Percentiles rank a stretch among this genome's conserved stretches.
Conservation (phyloP, 2,797 vertebrate genomes). For the Fundulus diaphanus region DNA sequence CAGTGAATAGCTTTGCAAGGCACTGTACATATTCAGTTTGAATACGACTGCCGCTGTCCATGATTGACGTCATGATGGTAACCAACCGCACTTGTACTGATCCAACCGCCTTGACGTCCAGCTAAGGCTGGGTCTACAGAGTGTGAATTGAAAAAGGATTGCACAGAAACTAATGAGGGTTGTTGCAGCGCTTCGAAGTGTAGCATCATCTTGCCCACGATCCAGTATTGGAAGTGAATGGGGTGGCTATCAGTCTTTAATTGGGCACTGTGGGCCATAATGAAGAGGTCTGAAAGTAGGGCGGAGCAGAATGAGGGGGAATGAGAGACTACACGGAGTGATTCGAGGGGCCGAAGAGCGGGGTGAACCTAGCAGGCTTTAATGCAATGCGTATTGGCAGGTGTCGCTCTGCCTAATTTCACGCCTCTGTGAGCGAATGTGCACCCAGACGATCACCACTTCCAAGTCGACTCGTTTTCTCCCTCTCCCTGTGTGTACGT, state of each 20-base stretch:
- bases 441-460: constrained; percentile 63
- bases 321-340: constrained; percentile 24
- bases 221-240: constrained; percentile 32
- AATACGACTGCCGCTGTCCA: constrained; percentile 26
- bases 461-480: constrained; percentile 46
- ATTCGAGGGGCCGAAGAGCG: constrained; percentile 48
- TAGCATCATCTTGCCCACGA: constrained; percentile 28
- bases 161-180: constrained; percentile 57
- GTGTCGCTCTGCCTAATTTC: constrained; percentile 80
- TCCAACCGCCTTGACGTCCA: constrained; percentile 41
- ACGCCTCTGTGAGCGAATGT: constrained; percentile 76
- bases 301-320: constrained; percentile 27
- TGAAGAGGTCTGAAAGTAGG: constrained; percentile 64
- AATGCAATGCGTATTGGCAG: constrained; percentile 77
- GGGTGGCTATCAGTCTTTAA: constrained; percentile 71
- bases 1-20: neutral
- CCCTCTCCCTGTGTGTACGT: constrained; percentile 22
- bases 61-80: constrained; percentile 52
- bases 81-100: constrained; percentile 57
- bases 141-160: constrained; percentile 15
- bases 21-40: constrained; percentile 3
- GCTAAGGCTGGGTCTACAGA: constrained; percentile 20
- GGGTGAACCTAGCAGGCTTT: constrained; percentile 52
- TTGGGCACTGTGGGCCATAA: constrained; percentile 69
- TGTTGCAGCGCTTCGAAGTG: constrained; percentile 55